Percentiles rank a stretch among this genome's conserved stretches.
Conservation (phyloP, 2,888 invertebrate genomes). For the Endomychus coccineus region DNA sequence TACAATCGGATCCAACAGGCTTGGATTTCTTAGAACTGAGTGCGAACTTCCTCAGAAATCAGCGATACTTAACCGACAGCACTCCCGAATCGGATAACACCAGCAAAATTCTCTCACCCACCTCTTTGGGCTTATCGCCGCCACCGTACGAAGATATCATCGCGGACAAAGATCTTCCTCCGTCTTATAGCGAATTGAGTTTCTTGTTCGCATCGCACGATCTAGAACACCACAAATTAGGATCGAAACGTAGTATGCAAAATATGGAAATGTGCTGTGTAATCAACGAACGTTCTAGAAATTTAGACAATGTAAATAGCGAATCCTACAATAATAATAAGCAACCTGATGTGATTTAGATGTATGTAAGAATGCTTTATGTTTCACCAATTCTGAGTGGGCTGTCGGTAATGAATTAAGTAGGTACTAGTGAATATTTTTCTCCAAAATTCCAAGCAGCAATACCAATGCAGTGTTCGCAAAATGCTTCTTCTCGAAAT, state of each 20-base stretch:
- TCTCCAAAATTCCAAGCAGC: too few species aligned
- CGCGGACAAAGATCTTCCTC: conserved; percentile 40
- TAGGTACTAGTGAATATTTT: too few species aligned
- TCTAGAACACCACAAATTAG: conserved; percentile 4
- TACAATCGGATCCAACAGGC: conserved; percentile 43
- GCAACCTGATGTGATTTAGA: too few species aligned
- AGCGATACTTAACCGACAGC: conserved; percentile 38
- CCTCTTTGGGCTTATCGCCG: conserved; percentile 42
- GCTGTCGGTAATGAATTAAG: too few species aligned
- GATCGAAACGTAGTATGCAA: too few species aligned
- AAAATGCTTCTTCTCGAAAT: too few species aligned
- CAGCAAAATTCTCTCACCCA: conserved; percentile 48
- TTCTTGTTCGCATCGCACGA: conserved; percentile 18
- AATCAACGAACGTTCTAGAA: too few species aligned
- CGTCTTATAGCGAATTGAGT: conserved; percentile 41
- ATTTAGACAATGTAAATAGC: too few species aligned
- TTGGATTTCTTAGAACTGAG: conserved; percentile 49
- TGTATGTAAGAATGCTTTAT: too few species aligned
- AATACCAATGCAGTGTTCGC: too few species aligned
- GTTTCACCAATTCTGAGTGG: too few species aligned
- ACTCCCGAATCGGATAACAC: conserved; percentile 47
- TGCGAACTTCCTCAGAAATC: conserved; percentile 46
- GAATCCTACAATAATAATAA: too few species aligned
- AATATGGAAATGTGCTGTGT: conserved; percentile 10
- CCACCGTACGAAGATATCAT: conserved; percentile 51